Evolutionary conservation across 2,797 vertebrate genomes (phyloP), one percentile per base, ranked within the genome.

Genomic region (Otolemur crassicaudatus): DNA sequence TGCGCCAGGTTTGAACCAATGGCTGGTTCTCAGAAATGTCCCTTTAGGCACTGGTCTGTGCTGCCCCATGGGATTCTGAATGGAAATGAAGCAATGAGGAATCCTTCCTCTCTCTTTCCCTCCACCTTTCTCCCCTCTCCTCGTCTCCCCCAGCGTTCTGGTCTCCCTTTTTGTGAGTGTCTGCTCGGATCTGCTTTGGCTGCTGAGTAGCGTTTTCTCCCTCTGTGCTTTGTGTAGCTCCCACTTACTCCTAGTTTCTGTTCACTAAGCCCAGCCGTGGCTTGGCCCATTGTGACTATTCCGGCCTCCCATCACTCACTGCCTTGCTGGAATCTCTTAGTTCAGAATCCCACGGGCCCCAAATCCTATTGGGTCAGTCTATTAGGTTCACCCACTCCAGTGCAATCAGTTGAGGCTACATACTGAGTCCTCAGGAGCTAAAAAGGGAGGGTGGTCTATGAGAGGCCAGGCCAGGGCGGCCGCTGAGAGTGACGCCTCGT

Each of bases 261-360:
- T 76, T 31, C 19, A 40, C 20, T 89, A 4, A 1, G 16, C 58
- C 60, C 53, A 14, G 61, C 43, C 25, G 4, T 27, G 40, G 94
- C n/a, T 70, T 27, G 40, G 94, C n/a, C 76, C 29, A 7, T 9
- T 13, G 1, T 37, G 34, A 27, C 23, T 84, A 2, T n/a, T 46
- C 43, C 12, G 76, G 1, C 31, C 63, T 76, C 37, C 37, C 65
- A 23, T 13, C 7, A 5, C 7, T 72, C 70, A 60, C 31, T 25
- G 0, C 25, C 46, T 58, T 20, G 81, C 37, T 67, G 82, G 37
- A 3, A 72, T 76, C 87, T 67, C 80, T 87, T 79, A 43, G 60
- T 49, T 58, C 23, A 87, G 58, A 93, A 90, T 92, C 69, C 56
- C 31, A 70, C 0, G 49, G 40, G 79, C 67, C 90, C 73, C 79